Conservation (phyloP, 2,797 vertebrate species). For the Hylomyscus alleni region DNA sequence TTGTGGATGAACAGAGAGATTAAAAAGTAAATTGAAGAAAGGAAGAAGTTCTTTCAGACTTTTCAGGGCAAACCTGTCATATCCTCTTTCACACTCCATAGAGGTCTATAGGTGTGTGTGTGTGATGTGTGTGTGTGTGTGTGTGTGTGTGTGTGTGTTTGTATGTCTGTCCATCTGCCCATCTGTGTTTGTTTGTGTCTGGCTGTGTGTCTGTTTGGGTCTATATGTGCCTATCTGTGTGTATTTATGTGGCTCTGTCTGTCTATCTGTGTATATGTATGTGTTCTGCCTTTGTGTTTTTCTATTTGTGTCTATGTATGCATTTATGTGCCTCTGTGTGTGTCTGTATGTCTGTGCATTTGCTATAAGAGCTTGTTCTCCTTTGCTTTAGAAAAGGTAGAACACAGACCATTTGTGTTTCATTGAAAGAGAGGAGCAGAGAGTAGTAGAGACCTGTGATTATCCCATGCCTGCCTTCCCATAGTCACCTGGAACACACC, state of each 20-base stretch:
- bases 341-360: background rate
- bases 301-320: background rate
- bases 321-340: background rate
- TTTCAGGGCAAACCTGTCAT: background rate
- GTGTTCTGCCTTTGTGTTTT: background rate
- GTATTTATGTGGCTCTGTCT: background rate
- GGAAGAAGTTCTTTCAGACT: background rate
- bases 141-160: background rate
- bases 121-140: too few species aligned
- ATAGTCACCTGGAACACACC: background rate
- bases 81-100: accelerated
- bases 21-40: background rate
- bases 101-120: background rate
- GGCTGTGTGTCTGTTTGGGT: background rate
- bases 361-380: background rate
- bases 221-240: background rate
- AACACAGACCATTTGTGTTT: background rate
- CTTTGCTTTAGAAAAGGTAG: background rate
- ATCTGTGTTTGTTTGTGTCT: background rate
- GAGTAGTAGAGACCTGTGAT: background rate
- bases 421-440: background rate
- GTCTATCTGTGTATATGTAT: background rate
- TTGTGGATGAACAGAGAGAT: background rate
- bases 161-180: background rate
- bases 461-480: background rate